These are phyloP conservation scores for Bursaphelenchus okinawaensis DNA, from an alignment of 2,888 invertebrate genomes.

Conservation along the genomic window DNA sequence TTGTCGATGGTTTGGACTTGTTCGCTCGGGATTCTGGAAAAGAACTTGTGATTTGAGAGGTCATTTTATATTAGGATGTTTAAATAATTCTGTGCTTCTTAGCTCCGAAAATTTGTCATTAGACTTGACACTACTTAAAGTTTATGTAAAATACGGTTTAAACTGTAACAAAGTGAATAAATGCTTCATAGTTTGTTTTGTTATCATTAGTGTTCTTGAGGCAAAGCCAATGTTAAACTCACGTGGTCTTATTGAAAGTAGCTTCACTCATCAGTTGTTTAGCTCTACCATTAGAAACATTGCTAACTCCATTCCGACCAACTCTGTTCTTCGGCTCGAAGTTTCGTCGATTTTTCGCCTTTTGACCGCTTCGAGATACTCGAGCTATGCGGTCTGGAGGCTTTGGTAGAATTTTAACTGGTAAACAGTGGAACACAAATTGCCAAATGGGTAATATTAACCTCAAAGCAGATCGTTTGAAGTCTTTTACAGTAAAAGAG, in stretches of 20 bases:
- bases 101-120: no score
- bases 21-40: no score
- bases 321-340: not conserved
- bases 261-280: not conserved
- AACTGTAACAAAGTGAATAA: no score
- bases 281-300: not conserved
- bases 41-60: no score
- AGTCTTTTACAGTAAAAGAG: conserved; percentile 57
- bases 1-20: no score
- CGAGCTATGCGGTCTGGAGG: conserved; percentile 46
- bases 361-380: conserved; percentile 27
- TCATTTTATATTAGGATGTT: no score
- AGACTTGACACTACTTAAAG: no score
- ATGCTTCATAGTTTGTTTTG: no score
- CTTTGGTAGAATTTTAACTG: conserved; percentile 26
- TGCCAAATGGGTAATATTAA: conserved; percentile 47
- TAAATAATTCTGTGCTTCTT: no score
- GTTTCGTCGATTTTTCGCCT: conserved; percentile 16
- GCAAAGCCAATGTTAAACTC: no score
- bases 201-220: no score
- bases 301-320: not conserved
- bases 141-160: no score
- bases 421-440: conserved; percentile 37
- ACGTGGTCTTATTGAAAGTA: not conserved
- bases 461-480: conserved; percentile 52